Conservation (phyloP, 2,797 vertebrate species). For the Octomys mimax region DNA sequence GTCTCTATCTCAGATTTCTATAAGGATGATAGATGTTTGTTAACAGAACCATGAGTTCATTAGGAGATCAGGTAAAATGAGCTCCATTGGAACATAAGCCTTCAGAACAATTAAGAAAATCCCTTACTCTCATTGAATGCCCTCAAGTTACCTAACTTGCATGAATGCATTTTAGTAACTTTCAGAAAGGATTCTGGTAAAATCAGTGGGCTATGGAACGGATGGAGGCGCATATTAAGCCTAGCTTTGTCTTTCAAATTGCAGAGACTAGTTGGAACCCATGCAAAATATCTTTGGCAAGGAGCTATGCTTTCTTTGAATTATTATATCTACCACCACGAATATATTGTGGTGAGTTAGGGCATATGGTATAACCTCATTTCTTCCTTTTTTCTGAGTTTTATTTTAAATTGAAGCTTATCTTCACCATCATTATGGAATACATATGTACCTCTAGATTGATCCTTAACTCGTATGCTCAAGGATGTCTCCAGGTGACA, state of each 20-base stretch:
- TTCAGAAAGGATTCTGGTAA: background rate
- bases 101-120: background rate
- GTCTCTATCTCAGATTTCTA: background rate
- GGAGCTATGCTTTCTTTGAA: background rate
- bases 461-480: background rate
- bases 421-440: background rate
- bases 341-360: background rate
- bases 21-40: background rate
- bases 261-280: background rate
- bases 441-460: background rate
- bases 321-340: background rate
- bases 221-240: background rate
- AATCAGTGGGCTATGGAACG: background rate
- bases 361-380: background rate
- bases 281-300: background rate
- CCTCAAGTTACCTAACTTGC: background rate
- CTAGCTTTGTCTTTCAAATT: background rate
- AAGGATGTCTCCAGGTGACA: background rate
- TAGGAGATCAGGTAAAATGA: slow-evolving; percentile 26
- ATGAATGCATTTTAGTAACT: background rate
- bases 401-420: background rate
- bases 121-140: background rate
- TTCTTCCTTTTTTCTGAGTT: background rate
- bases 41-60: background rate
- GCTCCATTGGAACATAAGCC: background rate